Evolutionary conservation across 2,888 invertebrate species (phyloP).

Genomic region (Lottia scabra): DNA sequence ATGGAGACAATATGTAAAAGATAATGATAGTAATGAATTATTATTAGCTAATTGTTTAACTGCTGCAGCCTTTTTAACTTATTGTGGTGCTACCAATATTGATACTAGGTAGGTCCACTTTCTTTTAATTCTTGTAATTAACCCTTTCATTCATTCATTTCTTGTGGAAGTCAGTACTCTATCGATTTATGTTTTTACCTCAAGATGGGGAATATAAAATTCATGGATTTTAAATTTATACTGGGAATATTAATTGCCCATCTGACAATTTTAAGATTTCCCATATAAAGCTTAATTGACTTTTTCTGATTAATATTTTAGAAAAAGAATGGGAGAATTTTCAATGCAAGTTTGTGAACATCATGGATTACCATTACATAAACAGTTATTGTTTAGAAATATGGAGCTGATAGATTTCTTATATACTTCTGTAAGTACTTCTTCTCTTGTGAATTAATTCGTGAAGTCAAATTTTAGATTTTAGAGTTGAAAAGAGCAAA

Average conservation of each 20-base stretch:
- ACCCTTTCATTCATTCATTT: no score
- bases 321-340: slow-evolving; percentile 64
- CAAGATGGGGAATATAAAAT: no score
- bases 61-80: slow-evolving; percentile 67
- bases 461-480: no score
- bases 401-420: slow-evolving; percentile 63
- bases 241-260: no score
- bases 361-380: slow-evolving; percentile 61
- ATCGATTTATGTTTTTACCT: no score
- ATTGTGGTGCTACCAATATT: slow-evolving; percentile 64
- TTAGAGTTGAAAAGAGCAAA: no score
- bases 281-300: no score
- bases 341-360: slow-evolving; percentile 67
- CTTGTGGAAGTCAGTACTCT: no score
- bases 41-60: slow-evolving; percentile 66
- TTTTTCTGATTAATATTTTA: slow-evolving; percentile 18
- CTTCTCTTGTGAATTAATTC: no score
- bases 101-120: slow-evolving; percentile 57
- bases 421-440: slow-evolving; percentile 55
- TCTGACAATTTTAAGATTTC: no score
- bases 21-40: slow-evolving; percentile 62
- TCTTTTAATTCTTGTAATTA: no score
- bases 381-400: slow-evolving; percentile 60
- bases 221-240: no score
- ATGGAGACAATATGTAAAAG: slow-evolving; percentile 65